Evolutionary conservation across 53 echinoderm and acorn worm species (phyloP).

Genomic region (Henricia sp.): DNA sequence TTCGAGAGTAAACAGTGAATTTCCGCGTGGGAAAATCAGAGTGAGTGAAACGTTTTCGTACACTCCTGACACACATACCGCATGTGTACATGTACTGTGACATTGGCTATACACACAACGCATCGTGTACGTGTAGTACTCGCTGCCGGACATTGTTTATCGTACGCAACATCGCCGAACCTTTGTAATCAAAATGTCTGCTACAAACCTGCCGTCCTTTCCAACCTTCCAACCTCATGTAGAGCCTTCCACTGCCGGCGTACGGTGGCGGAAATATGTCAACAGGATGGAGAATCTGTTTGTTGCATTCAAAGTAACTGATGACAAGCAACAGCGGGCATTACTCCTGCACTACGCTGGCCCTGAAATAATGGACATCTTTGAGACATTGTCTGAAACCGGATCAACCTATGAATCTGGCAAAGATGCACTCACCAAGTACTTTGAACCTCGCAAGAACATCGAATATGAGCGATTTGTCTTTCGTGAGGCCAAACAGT

Average conservation of each 20-base stretch:
- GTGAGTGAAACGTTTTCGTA: background rate
- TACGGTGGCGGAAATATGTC: constrained; percentile 39
- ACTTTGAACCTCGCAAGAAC: constrained; percentile 26
- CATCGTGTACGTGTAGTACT: too few species aligned
- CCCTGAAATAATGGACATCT: constrained; percentile 46
- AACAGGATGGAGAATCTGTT: constrained; percentile 48
- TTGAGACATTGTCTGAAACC: constrained; percentile 34
- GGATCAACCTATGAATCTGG: constrained; percentile 19
- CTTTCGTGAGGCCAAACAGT: constrained; percentile 14
- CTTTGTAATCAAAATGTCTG: background rate
- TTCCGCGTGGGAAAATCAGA: background rate
- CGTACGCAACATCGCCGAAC: background rate
- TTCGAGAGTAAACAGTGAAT: background rate
- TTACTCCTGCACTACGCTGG: constrained; percentile 54
- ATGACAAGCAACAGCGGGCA: constrained; percentile 41
- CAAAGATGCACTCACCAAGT: constrained; percentile 18
- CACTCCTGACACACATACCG: background rate
- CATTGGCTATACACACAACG: background rate
- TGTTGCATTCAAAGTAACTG: too few species aligned
- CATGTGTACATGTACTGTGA: background rate
- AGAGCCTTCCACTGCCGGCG: constrained; percentile 34
- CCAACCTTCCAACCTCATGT: constrained; percentile 27
- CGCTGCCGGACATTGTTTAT: background rate
- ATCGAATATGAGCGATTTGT: constrained; percentile 33
- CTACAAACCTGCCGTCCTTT: constrained; percentile 3